Evolutionary conservation across 1,140 invertebrate species (phyloP).

Genomic region (Spodoptera frugiperda): DNA sequence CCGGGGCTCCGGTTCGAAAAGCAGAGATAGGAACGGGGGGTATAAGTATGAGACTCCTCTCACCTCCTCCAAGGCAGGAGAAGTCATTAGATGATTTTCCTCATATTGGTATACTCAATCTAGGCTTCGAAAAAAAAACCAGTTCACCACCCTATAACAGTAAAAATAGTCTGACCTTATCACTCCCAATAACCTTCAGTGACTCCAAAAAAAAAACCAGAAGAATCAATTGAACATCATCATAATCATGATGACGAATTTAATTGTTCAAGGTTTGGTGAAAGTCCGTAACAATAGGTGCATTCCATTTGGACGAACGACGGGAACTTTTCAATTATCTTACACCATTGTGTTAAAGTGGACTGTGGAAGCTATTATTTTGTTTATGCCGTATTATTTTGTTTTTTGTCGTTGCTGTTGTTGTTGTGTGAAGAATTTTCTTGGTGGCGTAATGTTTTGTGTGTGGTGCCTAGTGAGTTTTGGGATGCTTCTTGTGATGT

Average conservation of each 20-base stretch:
- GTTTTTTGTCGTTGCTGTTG: conserved; percentile 4
- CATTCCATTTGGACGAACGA: conserved; percentile 28
- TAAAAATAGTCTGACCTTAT: background rate
- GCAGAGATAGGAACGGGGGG: no score
- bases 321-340: conserved; percentile 47
- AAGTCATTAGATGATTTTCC: no score
- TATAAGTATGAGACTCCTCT: no score
- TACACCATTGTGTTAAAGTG: conserved; percentile 40
- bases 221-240: conserved; percentile 12
- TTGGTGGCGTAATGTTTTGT: background rate
- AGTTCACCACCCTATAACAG: no score
- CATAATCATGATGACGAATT: conserved; percentile 42
- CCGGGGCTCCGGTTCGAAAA: no score
- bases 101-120: no score
- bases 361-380: conserved; percentile 19
- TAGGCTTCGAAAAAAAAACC: no score
- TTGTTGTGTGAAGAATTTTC: background rate
- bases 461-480: no score
- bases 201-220: background rate
- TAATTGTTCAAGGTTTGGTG: conserved; percentile 38
- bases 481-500: background rate
- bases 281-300: conserved; percentile 42
- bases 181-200: background rate
- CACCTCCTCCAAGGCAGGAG: no score
- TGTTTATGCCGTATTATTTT: conserved; percentile 24